Evolutionary conservation across 2,797 vertebrate species (phyloP), one percentile per base, ranked within the genome.

Genomic region (Squalus acanthias): DNA sequence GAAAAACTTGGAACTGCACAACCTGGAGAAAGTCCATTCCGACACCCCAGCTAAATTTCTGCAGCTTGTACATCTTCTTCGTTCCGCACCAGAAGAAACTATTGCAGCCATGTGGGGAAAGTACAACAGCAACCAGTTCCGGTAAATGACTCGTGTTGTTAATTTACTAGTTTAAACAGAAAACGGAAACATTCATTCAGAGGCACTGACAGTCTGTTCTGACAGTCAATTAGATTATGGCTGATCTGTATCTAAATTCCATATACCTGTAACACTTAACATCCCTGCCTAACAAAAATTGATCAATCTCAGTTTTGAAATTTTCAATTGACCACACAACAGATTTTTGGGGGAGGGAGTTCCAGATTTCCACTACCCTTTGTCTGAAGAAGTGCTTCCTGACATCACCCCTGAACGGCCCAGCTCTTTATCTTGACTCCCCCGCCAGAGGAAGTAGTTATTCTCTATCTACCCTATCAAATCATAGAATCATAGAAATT

Each of bases 41-140:
- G 96, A 98, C n/a, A 97, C 97, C 22, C 98, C 98, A 0, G 97
- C 98, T 60, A 98, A 98, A 2, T 97, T 97, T 46, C 96, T 99
- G 33, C 97, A 98, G 96, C 96, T 98, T 0, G 97, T 98, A 96
- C 98, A 99, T n/a, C 98, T 99, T 57, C 97, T 98, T 87, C 97
- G 98, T 65, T 88, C 96, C 46, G 96, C 97, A 50, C 97, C 97
- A 0, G n/a, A 97, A 50, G 98, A 98, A 39, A 96, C 96, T 96
- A 96, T 99, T 0, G 98, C 98, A 20, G 97, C 96, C 2, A 93
- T 98, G 96, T 99, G 98, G 98, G 98, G 97, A 94, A 97, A 98
- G 1, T 96, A 98, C 88, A 96, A 65, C 29, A 39, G 13, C 29
- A 1, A 17, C 26, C 57, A 91, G 57, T 17, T 63, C 29, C 29